Conservation (phyloP, 1,140 invertebrate species). For the Himalopsyche phryganea region DNA sequence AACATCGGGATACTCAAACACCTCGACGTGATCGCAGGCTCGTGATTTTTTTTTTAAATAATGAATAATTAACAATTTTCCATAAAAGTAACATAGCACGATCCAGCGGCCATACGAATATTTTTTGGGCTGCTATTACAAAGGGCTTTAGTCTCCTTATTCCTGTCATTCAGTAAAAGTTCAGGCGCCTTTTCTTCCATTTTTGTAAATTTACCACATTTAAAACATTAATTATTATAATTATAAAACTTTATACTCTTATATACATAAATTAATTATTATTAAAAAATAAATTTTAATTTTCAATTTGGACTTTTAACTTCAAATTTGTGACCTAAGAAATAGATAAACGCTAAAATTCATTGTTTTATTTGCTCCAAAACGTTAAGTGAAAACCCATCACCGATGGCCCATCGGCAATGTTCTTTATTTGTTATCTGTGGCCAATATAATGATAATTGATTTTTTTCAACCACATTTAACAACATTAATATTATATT, state of each 20-base stretch:
- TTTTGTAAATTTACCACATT: not conserved
- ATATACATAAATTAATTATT: not conserved
- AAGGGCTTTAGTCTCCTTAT: constrained; percentile 60
- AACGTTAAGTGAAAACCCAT: too few relatives aligned
- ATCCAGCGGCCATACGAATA: constrained; percentile 63
- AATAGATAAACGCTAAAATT: too few relatives aligned
- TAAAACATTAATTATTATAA: not conserved
- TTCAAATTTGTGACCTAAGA: too few relatives aligned
- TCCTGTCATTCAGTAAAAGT: constrained; percentile 65
- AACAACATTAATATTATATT: too few relatives aligned
- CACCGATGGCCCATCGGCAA: too few relatives aligned
- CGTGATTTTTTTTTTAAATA: not conserved
- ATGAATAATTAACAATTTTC: constrained; percentile 43
- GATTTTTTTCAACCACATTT: too few relatives aligned
- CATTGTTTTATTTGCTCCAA: too few relatives aligned
- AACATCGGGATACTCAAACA: too few relatives aligned
- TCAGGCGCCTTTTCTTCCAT: constrained; percentile 37
- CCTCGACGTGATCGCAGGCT: too few relatives aligned
- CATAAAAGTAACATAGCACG: constrained; percentile 68
- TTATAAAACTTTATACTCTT: not conserved
- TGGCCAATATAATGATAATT: too few relatives aligned
- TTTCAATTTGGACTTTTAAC: not conserved
- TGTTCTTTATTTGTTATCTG: too few relatives aligned
- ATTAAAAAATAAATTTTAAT: not conserved
- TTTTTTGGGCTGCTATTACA: constrained; percentile 60